Evolutionary conservation across 2,888 invertebrate genomes (phyloP).

Genomic region (Protodeltote pygarga): DNA sequence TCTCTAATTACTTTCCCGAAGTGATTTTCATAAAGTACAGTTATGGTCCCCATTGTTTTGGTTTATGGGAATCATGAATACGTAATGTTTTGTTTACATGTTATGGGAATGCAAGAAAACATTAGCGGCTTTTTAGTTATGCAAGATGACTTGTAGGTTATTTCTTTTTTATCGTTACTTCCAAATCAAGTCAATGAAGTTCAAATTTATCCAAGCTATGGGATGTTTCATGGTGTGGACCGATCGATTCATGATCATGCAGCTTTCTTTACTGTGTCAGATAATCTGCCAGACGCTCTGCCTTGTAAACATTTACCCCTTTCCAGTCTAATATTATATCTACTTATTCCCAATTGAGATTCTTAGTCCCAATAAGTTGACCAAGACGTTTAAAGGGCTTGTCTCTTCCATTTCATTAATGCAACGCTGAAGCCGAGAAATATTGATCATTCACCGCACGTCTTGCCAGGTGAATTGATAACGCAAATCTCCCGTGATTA

Average conservation of each 20-base stretch:
- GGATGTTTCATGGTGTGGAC: too few relatives aligned
- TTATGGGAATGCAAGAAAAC: slow-evolving; percentile 5
- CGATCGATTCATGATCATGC: too few relatives aligned
- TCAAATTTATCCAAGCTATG: too few relatives aligned
- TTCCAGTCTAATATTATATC: too few relatives aligned
- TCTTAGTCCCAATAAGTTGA: neutral
- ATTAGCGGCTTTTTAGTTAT: neutral
- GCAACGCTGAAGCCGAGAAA: slow-evolving; percentile 13
- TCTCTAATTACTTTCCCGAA: slow-evolving; percentile 54
- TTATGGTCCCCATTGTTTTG: slow-evolving; percentile 45
- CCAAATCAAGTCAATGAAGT: too few relatives aligned
- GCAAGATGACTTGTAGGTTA: neutral
- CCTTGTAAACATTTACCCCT: too few relatives aligned
- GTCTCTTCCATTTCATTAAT: slow-evolving; percentile 33
- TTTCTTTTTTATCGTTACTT: too few relatives aligned
- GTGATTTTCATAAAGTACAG: slow-evolving; percentile 55
- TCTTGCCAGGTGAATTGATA: slow-evolving; percentile 49
- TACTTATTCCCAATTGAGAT: slow-evolving; percentile 2
- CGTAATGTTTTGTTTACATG: slow-evolving; percentile 38
- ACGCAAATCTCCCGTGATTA: slow-evolving; percentile 54
- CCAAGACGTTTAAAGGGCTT: slow-evolving; percentile 3
- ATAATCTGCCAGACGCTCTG: too few relatives aligned
- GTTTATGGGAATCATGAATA: slow-evolving; percentile 29
- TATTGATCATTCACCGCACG: slow-evolving; percentile 45
- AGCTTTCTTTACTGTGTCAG: too few relatives aligned